Base-by-base conservation (phyloP, 2,888 invertebrate genomes). In the Cephus pygmeus region DNA sequence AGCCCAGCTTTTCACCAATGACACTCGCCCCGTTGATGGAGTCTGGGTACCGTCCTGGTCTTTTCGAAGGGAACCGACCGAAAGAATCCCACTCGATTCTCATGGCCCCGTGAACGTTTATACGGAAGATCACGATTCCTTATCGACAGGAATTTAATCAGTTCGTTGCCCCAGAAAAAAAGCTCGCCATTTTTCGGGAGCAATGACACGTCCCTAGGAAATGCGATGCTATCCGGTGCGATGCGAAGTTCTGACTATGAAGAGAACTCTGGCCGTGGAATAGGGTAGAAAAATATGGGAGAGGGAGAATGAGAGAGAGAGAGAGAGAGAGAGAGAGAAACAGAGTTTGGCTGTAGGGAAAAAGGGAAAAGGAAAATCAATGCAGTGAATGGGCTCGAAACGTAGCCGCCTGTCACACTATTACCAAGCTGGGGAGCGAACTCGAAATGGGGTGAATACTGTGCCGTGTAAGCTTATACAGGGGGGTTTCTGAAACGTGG, bases 301-400 rank as follows among this genome's bases (percentile, higher is more conserved):
- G 56, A 6, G 23, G 6, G 23, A 2, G 40, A 23, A 40, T 15
- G 40, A 40, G 15, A 40, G 40, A 40, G 40, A 40, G 40, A 40
- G 40, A 15, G 40, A 40, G 36, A 12, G 36, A 4, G 36, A 15
- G 36, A 36, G 36, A 36, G 36, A 36, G 15, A 36, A 1, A 15
- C 1, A 35, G 30, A 36, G 34, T 33, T 23, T 33, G 30, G 12
- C 31, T 15, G 23, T 33, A 71, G 31, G 33, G 31, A 33, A 71
- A 71, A 40, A 73, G 75, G 85, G 85, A 86, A 88, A 89, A 88
- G 87, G 87, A 89, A 90, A 89, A 90, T 90, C 90, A 89, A 90
- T 90, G 90, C 88, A 80, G 87, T 84, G 88, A 40, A 40, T 40
- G 40, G 40, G 40, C 23, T 40, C 23, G 40, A 40, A 40, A 40